A percentile compares a stretch with the other conserved stretches of the same genome.
phyloP scores from a whole-genome alignment of 2,888 invertebrate genomes.

The Melanargia galathea region DNA sequence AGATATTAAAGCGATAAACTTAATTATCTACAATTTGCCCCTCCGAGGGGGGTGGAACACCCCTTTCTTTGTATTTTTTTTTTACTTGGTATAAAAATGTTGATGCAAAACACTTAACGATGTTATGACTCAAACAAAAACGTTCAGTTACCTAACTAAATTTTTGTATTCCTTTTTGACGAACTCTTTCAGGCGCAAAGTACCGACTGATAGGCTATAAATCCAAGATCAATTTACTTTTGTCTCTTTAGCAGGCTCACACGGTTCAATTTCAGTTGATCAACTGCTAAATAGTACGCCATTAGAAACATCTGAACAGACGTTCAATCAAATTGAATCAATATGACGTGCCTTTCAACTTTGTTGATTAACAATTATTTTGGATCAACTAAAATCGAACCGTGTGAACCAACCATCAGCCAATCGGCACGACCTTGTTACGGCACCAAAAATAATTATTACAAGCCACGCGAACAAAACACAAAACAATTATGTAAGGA shows the following conservation, averaged over 20 bases:
- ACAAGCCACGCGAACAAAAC: neutral
- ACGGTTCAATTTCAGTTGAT: too few species aligned
- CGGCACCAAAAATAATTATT: neutral
- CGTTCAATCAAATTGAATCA: too few species aligned
- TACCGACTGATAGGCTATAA: too few species aligned
- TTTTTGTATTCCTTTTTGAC: neutral
- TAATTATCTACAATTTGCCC: conserved; percentile 70
- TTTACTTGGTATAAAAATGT: conserved; percentile 64
- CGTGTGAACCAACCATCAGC: too few species aligned
- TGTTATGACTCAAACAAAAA: conserved; percentile 30
- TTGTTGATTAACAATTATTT: too few species aligned
- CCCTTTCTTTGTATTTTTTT: conserved; percentile 56
- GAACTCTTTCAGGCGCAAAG: neutral
- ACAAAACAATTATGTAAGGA: neutral
- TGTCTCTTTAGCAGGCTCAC: too few species aligned
- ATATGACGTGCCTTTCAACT: too few species aligned
- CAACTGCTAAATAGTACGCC: too few species aligned
- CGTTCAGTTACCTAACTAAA: neutral
- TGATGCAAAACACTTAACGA: conserved; percentile 51
- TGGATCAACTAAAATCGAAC: too few species aligned
- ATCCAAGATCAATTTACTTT: too few species aligned
- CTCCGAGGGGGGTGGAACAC: conserved; percentile 59
- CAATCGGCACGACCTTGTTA: too few species aligned
- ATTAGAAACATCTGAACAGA: too few species aligned
- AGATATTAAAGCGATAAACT: conserved; percentile 78